A percentile compares a stretch with the other conserved stretches of the same genome.
Evolutionary conservation across 1,140 invertebrate species (phyloP).

Genomic region (Cydia pomonella): DNA sequence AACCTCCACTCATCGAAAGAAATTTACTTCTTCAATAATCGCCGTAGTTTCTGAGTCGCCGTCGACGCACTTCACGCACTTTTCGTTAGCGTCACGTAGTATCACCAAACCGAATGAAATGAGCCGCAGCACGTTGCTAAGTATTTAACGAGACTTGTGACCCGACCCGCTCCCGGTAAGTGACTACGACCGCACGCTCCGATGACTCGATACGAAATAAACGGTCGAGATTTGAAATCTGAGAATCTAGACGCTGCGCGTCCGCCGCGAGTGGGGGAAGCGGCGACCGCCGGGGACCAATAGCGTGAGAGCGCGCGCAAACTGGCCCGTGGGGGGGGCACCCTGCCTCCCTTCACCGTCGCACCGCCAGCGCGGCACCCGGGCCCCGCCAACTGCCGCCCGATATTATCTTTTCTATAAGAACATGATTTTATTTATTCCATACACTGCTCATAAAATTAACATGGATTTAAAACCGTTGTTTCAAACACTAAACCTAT

Average conservation of each 20-base stretch:
- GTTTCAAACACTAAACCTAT: background rate
- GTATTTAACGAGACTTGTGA: conserved; percentile 62
- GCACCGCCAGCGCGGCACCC: conserved; percentile 42
- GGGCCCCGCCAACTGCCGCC: conserved; percentile 34
- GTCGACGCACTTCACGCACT: conserved; percentile 72
- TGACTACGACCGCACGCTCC: conserved; percentile 55
- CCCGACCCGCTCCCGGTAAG: conserved; percentile 42
- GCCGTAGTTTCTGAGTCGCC: conserved; percentile 36
- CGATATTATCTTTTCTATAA: conserved; percentile 73
- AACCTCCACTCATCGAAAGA: conserved; percentile 81
- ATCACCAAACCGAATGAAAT: conserved; percentile 64
- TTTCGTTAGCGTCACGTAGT: conserved; percentile 68
- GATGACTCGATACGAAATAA: conserved; percentile 73
- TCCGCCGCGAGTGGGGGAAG: conserved; percentile 54
- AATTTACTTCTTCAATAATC: conserved; percentile 69
- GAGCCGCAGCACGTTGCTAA: conserved; percentile 73
- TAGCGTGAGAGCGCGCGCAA: conserved; percentile 62
- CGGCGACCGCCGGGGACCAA: conserved; percentile 50
- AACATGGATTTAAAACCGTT: background rate
- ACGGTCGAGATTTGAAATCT: conserved; percentile 80
- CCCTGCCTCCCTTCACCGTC: conserved; percentile 38
- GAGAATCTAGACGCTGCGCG: conserved; percentile 74
- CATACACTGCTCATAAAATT: conserved; percentile 43
- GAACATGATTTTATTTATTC: conserved; percentile 78
- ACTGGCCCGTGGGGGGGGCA: conserved; percentile 61